Evolutionary conservation across 2,888 invertebrate genomes (phyloP).

Genomic region (Hypomecis punctinalis): DNA sequence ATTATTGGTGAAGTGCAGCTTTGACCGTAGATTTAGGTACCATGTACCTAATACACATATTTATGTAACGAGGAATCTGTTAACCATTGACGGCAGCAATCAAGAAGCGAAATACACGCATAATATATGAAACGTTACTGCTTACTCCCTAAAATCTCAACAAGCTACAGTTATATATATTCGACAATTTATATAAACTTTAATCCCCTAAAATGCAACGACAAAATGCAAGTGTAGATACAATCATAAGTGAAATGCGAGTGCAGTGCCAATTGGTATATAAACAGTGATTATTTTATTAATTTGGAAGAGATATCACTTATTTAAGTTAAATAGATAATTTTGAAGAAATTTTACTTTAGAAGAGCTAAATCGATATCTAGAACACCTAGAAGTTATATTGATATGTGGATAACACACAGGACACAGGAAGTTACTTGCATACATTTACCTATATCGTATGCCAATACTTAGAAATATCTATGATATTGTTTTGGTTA

Average conservation of each 20-base stretch:
- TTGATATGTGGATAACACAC: conserved; percentile 50
- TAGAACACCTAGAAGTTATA: conserved; percentile 21
- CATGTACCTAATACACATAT: too few relatives aligned
- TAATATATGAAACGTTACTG: conserved; percentile 51
- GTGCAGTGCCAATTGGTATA: conserved; percentile 75
- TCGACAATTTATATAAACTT: conserved; percentile 56
- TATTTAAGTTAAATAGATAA: conserved; percentile 29
- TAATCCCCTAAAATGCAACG: conserved; percentile 67
- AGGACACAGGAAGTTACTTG: conserved; percentile 22
- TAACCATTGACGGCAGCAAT: conserved; percentile 7
- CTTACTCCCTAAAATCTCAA: conserved; percentile 72
- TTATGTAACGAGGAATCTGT: background rate
- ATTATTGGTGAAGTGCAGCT: background rate
- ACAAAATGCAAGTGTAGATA: conserved; percentile 77
- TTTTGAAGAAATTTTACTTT: conserved; percentile 8
- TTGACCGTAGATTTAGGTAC: background rate
- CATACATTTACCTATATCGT: conserved; percentile 17
- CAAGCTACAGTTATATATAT: conserved; percentile 73
- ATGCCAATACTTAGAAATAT: conserved; percentile 7
- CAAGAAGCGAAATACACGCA: conserved; percentile 13
- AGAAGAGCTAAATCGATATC: conserved; percentile 17
- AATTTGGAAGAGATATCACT: conserved; percentile 57
- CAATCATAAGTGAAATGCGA: conserved; percentile 73
- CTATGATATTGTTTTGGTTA: background rate
- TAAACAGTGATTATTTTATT: conserved; percentile 63